Conservation (phyloP, 2,888 invertebrate species). For the Heliconius cydno region DNA sequence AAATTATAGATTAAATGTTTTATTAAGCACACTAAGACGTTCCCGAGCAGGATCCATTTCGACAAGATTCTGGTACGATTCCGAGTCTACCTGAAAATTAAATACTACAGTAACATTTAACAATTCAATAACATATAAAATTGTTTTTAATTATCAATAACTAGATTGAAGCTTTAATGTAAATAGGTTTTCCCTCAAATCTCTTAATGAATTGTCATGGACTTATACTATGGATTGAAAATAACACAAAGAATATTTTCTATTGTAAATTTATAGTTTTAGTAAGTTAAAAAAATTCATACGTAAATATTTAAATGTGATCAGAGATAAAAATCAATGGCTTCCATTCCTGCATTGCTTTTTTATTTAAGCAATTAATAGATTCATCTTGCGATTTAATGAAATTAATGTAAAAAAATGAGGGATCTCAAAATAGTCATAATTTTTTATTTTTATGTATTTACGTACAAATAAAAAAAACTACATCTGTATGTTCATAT, state of each 20-base stretch:
- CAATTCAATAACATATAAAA: neutral
- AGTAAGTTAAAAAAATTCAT: too few species aligned
- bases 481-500: neutral
- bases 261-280: neutral
- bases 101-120: slow-evolving; percentile 46
- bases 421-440: too few species aligned
- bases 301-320: too few species aligned
- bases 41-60: slow-evolving; percentile 52
- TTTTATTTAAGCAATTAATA: neutral
- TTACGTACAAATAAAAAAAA: neutral
- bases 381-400: neutral
- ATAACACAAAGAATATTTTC: neutral
- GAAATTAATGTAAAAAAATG: too few species aligned
- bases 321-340: too few species aligned
- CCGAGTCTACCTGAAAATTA: slow-evolving; percentile 72
- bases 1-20: slow-evolving; percentile 61
- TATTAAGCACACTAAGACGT: slow-evolving; percentile 51
- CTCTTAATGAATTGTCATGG: neutral
- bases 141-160: neutral
- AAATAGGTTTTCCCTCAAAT: too few species aligned
- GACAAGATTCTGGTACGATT: slow-evolving; percentile 51
- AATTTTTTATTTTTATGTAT: too few species aligned
- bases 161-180: too few species aligned
- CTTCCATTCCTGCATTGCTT: neutral
- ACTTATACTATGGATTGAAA: neutral